Evolutionary conservation across 2,888 invertebrate genomes (phyloP), one percentile per base, ranked within the genome.

Genomic region (Petrolisthes manimaculis): DNA sequence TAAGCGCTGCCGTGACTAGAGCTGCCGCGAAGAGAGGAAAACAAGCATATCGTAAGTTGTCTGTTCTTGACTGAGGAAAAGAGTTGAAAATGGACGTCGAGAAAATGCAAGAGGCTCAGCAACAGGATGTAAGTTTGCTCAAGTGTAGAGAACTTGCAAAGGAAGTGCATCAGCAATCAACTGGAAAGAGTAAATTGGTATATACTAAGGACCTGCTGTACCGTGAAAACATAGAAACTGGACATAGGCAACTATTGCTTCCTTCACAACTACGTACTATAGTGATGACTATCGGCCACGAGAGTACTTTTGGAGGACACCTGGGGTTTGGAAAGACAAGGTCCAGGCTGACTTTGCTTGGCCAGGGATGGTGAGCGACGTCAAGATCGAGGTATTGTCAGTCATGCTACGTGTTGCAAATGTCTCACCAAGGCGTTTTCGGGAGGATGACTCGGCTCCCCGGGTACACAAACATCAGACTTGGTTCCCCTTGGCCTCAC

Each of bases 341-440:
- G 61, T 61, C 12, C 61, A 61, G 61, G 61, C 61, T 61, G 61
- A 74, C n/a, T 18, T 74, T 24, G 74, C 74, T 18, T 74, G 74
- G 74, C 74, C 74, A 18, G 74, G 74, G 3, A 74, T 74, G 2
- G 18, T 18, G 9, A 21, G 18, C 9, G 74, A n/a, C 5, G 61
- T 61, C 61, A 54, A 21, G n/a, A 51, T 24, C 24, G 18, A 3
- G 67, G 6, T 24, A 21, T 51, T 56, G 79, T 37, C 55, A 61
- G 18, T 85, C 85, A 53, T 85, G 79, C n/a, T 79, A 85, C 14
- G 51, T 79, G n/a, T 85, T n/a, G n/a, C n/a, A n/a, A n/a, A n/a
- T n/a, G n/a, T n/a, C n/a, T n/a, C n/a, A n/a, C n/a, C n/a, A n/a
- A n/a, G n/a, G n/a, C n/a, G n/a, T n/a, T n/a, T n/a, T n/a, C n/a